Percentiles rank a stretch among this genome's conserved stretches.
Conservation (phyloP, 2,888 invertebrate genomes). For the Tholera decimalis region DNA sequence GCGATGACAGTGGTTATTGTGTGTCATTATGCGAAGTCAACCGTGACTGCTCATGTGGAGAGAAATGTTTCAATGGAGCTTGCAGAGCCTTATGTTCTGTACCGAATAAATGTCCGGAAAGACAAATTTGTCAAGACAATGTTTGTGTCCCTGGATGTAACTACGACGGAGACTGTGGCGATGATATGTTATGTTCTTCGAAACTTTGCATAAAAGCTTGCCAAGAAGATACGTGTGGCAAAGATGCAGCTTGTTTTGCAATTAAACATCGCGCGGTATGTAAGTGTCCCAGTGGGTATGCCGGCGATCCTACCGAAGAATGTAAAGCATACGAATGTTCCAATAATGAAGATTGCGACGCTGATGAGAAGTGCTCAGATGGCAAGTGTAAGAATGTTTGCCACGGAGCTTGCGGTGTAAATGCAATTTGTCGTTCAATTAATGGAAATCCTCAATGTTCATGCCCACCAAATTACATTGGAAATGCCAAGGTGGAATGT, state of each 20-base stretch:
- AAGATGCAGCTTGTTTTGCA: conserved; percentile 95
- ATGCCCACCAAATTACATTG: conserved; percentile 95
- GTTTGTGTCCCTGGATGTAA: conserved; percentile 96
- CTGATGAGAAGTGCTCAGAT: conserved; percentile 94
- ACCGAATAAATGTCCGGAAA: conserved; percentile 93
- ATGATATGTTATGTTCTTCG: conserved; percentile 93
- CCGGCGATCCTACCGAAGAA: conserved; percentile 95
- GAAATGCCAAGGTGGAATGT: conserved; percentile 95
- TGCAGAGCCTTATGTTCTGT: conserved; percentile 94
- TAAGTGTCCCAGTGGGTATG: conserved; percentile 96
- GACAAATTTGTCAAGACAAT: conserved; percentile 94
- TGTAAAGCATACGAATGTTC: conserved; percentile 95
- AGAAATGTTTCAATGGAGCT: conserved; percentile 94
- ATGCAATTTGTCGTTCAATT: conserved; percentile 96
- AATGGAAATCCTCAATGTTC: conserved; percentile 95
- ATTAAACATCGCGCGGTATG: conserved; percentile 96
- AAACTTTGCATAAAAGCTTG: conserved; percentile 94
- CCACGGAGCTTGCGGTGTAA: conserved; percentile 95
- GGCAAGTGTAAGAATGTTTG: conserved; percentile 96
- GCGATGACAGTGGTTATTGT: conserved; percentile 96
- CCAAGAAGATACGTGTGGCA: conserved; percentile 94
- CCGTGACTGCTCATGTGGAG: conserved; percentile 95
- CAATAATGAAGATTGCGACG: conserved; percentile 94
- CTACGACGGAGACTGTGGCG: conserved; percentile 95
- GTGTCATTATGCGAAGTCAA: conserved; percentile 93